Conservation (phyloP, 2,888 invertebrate species). For the Lottia gigantea region DNA sequence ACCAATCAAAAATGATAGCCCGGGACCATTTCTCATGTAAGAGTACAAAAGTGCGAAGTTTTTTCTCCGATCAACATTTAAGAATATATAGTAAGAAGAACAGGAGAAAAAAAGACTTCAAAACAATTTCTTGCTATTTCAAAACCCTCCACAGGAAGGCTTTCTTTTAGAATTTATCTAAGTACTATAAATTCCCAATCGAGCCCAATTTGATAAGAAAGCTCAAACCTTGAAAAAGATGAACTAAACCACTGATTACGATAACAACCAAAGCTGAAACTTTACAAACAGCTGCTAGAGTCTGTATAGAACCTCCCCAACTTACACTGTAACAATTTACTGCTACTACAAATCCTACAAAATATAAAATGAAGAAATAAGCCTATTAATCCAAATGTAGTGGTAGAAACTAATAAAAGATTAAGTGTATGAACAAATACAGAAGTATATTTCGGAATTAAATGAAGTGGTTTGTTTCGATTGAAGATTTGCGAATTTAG, state of each 20-base stretch:
- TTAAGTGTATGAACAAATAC: too few relatives aligned
- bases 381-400: too few relatives aligned
- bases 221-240: slow-evolving; percentile 15
- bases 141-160: too few relatives aligned
- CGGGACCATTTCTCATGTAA: neutral
- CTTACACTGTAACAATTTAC: slow-evolving; percentile 24
- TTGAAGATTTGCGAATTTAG: too few relatives aligned
- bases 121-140: too few relatives aligned
- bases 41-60: neutral
- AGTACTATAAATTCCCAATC: neutral
- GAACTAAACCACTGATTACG: slow-evolving; percentile 24
- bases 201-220: too few relatives aligned
- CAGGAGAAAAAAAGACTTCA: neutral
- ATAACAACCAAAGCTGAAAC: slow-evolving; percentile 27
- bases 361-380: neutral
- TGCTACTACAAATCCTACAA: slow-evolving; percentile 22
- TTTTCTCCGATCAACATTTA: too few relatives aligned
- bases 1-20: neutral
- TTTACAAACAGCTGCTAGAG: slow-evolving; percentile 25
- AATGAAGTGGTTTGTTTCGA: too few relatives aligned
- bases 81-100: too few relatives aligned
- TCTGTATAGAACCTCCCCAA: slow-evolving; percentile 22
- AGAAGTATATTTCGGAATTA: too few relatives aligned
- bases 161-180: neutral
- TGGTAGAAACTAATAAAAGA: too few relatives aligned